Evolutionary conservation across 2,888 invertebrate species (phyloP).

Genomic region (Conus canariensis): DNA sequence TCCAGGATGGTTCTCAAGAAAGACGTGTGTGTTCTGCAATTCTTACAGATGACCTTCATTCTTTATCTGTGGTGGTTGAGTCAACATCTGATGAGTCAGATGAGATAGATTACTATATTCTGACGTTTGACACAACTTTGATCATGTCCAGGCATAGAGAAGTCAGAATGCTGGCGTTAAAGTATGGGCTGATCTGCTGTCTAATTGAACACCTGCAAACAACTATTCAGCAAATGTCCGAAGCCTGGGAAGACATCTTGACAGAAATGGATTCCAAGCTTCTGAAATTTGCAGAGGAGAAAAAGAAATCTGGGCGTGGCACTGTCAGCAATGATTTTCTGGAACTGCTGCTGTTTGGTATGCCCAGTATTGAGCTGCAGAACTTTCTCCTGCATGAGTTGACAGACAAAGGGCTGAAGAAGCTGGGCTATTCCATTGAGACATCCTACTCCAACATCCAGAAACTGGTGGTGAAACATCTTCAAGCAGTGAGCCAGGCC

Average conservation of each 20-base stretch:
- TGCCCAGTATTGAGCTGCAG: constrained; percentile 87
- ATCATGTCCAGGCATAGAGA: constrained; percentile 85
- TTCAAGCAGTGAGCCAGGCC: constrained; percentile 87
- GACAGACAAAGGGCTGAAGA: constrained; percentile 95
- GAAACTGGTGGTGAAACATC: constrained; percentile 86
- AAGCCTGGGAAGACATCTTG: constrained; percentile 96
- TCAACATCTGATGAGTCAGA: constrained; percentile 72
- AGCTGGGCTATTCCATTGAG: constrained; percentile 95
- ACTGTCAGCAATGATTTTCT: constrained; percentile 94
- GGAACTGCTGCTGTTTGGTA: constrained; percentile 92
- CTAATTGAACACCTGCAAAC: constrained; percentile 69
- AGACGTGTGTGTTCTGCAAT: constrained; percentile 83
- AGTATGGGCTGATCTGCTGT: constrained; percentile 80
- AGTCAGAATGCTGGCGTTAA: constrained; percentile 85
- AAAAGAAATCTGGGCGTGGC: constrained; percentile 80
- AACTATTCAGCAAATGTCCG: constrained; percentile 81
- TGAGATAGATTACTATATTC: constrained; percentile 39
- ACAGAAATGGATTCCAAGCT: constrained; percentile 96
- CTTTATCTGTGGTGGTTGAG: constrained; percentile 83
- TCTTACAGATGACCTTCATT: constrained; percentile 85
- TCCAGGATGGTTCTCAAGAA: constrained; percentile 53
- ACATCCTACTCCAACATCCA: constrained; percentile 94
- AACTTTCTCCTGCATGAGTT: constrained; percentile 86
- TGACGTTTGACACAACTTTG: constrained; percentile 79
- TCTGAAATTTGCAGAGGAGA: constrained; percentile 88